A percentile compares a stretch with the other conserved stretches of the same genome.
phyloP scores from a whole-genome alignment of 1,140 invertebrate genomes.

The Eubasilissa regina region DNA sequence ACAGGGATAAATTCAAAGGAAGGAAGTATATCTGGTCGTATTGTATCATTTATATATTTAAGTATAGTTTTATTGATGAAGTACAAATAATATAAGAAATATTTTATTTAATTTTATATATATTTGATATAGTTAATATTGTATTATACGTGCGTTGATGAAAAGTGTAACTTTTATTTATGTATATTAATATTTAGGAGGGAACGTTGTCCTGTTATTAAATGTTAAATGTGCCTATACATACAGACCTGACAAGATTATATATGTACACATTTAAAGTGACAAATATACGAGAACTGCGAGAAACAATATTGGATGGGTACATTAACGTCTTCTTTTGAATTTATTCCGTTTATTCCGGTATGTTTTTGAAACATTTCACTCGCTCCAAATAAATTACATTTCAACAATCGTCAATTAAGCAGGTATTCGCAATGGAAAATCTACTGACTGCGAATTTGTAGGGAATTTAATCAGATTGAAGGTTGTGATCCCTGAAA shows the following conservation, averaged over 20 bases:
- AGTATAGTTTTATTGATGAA: slow-evolving; percentile 47
- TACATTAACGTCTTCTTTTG: no score
- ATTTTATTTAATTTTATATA: slow-evolving; percentile 49
- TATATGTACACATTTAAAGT: slow-evolving; percentile 22
- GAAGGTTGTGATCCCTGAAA: not conserved
- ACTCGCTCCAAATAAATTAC: no score
- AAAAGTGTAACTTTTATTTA: slow-evolving; percentile 26
- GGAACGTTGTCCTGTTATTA: slow-evolving; percentile 33
- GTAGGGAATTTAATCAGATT: no score
- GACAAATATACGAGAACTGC: not conserved
- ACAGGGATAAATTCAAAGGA: slow-evolving; percentile 16
- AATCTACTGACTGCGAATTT: no score
- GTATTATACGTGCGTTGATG: slow-evolving; percentile 27
- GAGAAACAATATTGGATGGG: no score
- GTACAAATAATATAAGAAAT: slow-evolving; percentile 51
- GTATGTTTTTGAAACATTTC: no score
- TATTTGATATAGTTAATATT: slow-evolving; percentile 26
- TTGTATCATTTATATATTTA: slow-evolving; percentile 37
- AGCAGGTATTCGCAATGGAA: no score
- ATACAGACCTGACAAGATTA: slow-evolving; percentile 37
- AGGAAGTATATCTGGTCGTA: slow-evolving; percentile 49
- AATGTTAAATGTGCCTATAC: slow-evolving; percentile 43
- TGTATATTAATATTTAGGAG: slow-evolving; percentile 30
- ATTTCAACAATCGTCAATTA: no score
- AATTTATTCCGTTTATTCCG: no score